phyloP scores from a whole-genome alignment of 1,140 invertebrate species.

The Belonocnema kinseyi region DNA sequence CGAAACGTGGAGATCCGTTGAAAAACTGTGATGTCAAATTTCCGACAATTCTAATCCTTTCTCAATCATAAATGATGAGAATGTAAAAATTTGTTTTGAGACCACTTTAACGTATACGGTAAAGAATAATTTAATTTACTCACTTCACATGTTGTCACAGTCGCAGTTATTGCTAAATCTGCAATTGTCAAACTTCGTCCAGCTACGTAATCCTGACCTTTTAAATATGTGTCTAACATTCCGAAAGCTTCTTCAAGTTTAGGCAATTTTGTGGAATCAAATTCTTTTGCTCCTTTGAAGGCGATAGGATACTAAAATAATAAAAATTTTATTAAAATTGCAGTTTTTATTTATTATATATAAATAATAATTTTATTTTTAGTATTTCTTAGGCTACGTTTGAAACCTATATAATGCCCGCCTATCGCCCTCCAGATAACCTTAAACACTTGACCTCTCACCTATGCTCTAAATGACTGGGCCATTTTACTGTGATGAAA shows the following conservation, averaged over 20 bases:
- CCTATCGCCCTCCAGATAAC: too few species aligned
- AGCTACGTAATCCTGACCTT: conserved; percentile 65
- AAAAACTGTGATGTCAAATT: too few species aligned
- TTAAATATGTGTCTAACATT: conserved; percentile 64
- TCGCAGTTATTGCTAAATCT: conserved; percentile 65
- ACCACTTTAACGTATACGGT: too few species aligned
- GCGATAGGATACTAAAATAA: conserved; percentile 65
- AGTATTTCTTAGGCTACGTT: too few species aligned
- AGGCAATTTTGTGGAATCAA: conserved; percentile 51
- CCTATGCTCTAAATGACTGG: too few species aligned
- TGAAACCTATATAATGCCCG: too few species aligned
- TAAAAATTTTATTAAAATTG: conserved; percentile 30
- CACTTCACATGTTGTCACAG: conserved; percentile 69
- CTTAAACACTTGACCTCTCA: too few species aligned
- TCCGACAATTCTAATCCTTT: too few species aligned
- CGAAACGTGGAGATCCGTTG: too few species aligned
- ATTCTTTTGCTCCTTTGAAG: conserved; percentile 44
- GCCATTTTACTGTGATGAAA: too few species aligned
- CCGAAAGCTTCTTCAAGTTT: conserved; percentile 59
- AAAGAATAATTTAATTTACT: conserved; percentile 22
- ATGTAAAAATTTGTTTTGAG: too few species aligned
- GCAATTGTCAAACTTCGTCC: conserved; percentile 75
- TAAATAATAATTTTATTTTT: not conserved
- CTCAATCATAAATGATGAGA: too few species aligned
- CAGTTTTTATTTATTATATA: not conserved